Conservation (phyloP, 2,888 invertebrate genomes). For the Clitarchus hookeri region DNA sequence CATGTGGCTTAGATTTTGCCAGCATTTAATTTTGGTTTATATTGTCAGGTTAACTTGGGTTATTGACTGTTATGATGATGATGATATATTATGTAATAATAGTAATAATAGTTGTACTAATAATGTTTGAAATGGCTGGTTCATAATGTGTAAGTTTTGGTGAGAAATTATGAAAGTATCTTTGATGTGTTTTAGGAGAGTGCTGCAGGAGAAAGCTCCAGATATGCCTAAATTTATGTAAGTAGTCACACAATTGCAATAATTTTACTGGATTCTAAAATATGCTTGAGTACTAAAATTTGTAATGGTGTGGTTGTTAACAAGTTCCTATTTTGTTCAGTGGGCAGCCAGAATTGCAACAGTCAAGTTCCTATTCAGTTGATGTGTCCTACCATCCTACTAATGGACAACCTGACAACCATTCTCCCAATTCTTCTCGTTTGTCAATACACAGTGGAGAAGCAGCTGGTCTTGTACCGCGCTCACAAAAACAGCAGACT, state of each 20-base stretch:
- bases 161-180: background rate
- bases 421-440: conserved; percentile 62
- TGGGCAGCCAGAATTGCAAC: conserved; percentile 57
- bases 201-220: conserved; percentile 65
- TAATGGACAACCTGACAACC: conserved; percentile 67
- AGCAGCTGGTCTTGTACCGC: conserved; percentile 61
- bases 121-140: background rate
- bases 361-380: conserved; percentile 51
- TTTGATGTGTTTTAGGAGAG: conserved; percentile 58
- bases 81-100: no score
- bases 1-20: background rate
- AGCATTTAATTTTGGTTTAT: no score
- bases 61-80: no score
- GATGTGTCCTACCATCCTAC: conserved; percentile 57
- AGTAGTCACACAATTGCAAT: conserved; percentile 51
- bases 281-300: background rate
- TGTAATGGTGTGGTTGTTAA: background rate
- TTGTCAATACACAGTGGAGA: conserved; percentile 59
- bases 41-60: no score
- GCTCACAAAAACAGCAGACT: conserved; percentile 69
- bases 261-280: background rate
- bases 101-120: background rate
- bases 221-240: conserved; percentile 70
- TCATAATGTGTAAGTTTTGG: background rate
- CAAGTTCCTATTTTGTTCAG: conserved; percentile 45